These are phyloP conservation scores for Apocrypta bakeri DNA, from an alignment of 1,140 invertebrate species.

Conservation along the genomic window DNA sequence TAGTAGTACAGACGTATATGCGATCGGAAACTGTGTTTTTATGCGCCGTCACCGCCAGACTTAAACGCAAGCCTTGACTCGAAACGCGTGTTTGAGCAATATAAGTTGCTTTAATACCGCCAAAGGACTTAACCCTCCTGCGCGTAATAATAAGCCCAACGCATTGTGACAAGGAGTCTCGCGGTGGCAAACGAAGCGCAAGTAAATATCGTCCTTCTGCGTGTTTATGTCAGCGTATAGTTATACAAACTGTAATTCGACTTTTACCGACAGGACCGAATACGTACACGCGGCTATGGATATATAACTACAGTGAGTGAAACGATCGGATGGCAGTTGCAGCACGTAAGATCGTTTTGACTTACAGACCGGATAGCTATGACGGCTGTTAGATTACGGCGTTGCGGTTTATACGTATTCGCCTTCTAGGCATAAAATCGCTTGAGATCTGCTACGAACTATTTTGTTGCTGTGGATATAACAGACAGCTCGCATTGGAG, in stretches of 20 bases:
- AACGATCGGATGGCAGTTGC: not conserved
- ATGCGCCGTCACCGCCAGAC: not conserved
- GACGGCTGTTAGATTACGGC: not conserved
- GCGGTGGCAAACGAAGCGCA: constrained; percentile 28
- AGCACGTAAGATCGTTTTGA: constrained; percentile 16
- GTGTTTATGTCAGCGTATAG: constrained; percentile 23
- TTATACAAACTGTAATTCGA: constrained; percentile 16
- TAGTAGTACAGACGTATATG: not conserved
- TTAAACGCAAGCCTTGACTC: constrained; percentile 27
- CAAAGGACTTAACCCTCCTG: not conserved
- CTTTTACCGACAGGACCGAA: not conserved
- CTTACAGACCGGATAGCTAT: not conserved
- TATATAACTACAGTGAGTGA: not conserved
- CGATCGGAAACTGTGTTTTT: constrained; percentile 38
- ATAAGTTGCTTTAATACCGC: constrained; percentile 7
- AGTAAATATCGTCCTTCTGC: constrained; percentile 2
- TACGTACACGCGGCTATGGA: not conserved
- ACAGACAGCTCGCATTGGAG: not conserved
- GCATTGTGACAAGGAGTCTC: constrained; percentile 8
- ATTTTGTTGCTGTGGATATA: not conserved
- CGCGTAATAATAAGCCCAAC: constrained; percentile 1
- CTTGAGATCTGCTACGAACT: not conserved
- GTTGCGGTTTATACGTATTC: not conserved
- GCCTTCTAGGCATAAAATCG: not conserved
- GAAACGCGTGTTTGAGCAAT: constrained; percentile 41